Base-by-base conservation (phyloP, 2,113 vertebrate species). In the Buteo buteo region DNA sequence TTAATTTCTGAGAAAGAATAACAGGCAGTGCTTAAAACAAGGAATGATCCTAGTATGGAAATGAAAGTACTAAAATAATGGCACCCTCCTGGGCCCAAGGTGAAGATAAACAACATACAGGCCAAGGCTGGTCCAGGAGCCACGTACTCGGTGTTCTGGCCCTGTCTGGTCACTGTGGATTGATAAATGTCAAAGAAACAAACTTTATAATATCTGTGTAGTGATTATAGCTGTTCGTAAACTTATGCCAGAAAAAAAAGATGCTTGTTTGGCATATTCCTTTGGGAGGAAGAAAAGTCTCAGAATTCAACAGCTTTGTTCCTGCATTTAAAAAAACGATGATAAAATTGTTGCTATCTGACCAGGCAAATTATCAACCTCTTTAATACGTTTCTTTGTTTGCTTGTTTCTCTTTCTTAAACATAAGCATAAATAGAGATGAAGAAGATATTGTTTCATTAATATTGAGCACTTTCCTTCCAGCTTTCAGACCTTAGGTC, bases 91-190 rank as follows among this genome's bases (percentile, higher is more conserved):
- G 12, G 9, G 4, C 26, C 13, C 7, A 79, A 67, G 26, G 10
- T 55, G 36, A 72, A 86, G 13, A 55, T 9, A 71, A 52, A 62
- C 32, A 62, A 25, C 22, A 58, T 7, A 29, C 5, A 79, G 10
- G 12, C 19, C 20, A 47, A 61, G 28, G 7, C 18, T 25, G 7
- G 32, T 59, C 13, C 50, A 74, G 26, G 7, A 69, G 9, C 24
- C 2, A 0, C 24, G 22, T 29, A n/a, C 9, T 25, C 3, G 0
- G 11, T 47, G 3, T 74, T 83, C 28, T 85, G 36, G 12, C 4
- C 28, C 15, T 62, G 2, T 22, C 55, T 32, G 7, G 2, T 66
- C 67, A 36, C 24, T 62, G 18, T 54, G 21, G 25, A 29, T 12
- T 57, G 16, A 69, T 17, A 73, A 47, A 54, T 66, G 9, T 61